Evolutionary conservation across 2,888 invertebrate genomes (phyloP).

Genomic region (Micoletzkya japonica): DNA sequence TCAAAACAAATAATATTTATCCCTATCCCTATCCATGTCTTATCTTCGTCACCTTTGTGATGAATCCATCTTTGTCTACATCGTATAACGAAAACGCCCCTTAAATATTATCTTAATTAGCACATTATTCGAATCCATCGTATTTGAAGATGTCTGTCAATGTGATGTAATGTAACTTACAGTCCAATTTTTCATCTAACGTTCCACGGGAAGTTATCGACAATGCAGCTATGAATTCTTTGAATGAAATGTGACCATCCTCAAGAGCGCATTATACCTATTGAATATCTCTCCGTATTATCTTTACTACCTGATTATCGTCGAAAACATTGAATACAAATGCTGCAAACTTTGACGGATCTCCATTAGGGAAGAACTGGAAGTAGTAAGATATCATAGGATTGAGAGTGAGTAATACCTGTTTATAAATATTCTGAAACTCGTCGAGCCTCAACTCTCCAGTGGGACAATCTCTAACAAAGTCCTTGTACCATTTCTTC

Average conservation of each 20-base stretch:
- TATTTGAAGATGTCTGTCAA: neutral
- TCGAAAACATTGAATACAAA: conserved; percentile 97
- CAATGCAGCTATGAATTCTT: conserved; percentile 63
- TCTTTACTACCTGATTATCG: conserved; percentile 83
- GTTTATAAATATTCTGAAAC: conserved; percentile 52
- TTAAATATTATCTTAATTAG: conserved; percentile 47
- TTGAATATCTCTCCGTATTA: neutral
- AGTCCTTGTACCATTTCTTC: conserved; percentile 67
- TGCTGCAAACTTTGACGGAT: conserved; percentile 96
- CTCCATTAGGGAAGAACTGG: conserved; percentile 98
- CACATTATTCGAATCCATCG: neutral
- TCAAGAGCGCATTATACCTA: conserved; percentile 30
- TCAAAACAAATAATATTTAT: neutral
- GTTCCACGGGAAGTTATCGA: conserved; percentile 64
- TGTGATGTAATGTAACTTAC: conserved; percentile 38
- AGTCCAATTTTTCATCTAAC: conserved; percentile 63
- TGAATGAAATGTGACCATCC: conserved; percentile 59
- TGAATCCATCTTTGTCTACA: conserved; percentile 68
- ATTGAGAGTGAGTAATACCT: neutral
- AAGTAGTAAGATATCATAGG: conserved; percentile 73
- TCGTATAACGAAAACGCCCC: conserved; percentile 69
- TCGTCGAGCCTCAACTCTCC: conserved; percentile 66
- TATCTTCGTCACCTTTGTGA: conserved; percentile 64
- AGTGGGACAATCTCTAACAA: conserved; percentile 67
- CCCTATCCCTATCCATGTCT: conserved; percentile 35